phyloP scores from a whole-genome alignment of 2,888 invertebrate species.

The Nomada flava region DNA sequence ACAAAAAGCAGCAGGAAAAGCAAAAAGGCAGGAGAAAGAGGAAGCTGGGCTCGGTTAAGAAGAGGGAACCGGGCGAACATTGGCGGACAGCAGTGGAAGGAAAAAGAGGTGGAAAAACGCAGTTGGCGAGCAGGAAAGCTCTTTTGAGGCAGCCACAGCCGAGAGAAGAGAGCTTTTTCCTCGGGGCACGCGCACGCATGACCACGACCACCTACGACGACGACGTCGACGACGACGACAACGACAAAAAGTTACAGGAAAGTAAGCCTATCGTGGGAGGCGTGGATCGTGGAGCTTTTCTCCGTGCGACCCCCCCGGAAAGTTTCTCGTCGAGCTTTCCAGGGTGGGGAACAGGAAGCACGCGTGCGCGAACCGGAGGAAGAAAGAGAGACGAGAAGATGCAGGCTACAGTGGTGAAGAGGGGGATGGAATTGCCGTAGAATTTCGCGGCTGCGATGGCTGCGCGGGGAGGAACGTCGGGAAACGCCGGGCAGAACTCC shows the following conservation, averaged over 20 bases:
- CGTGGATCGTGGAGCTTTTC: constrained; percentile 79
- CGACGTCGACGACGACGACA: constrained; percentile 57
- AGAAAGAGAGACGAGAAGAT: constrained; percentile 52
- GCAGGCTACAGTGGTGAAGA: constrained; percentile 23
- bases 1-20: constrained; percentile 39
- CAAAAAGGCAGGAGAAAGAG: constrained; percentile 5
- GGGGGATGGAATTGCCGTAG: constrained; percentile 60
- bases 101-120: constrained; percentile 65
- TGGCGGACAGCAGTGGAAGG: constrained; percentile 32
- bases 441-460: constrained; percentile 61
- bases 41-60: neutral
- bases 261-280: constrained; percentile 79
- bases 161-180: constrained; percentile 64
- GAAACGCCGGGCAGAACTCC: constrained; percentile 66
- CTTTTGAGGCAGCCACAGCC: constrained; percentile 43
- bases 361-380: constrained; percentile 63
- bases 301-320: constrained; percentile 50
- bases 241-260: constrained; percentile 69
- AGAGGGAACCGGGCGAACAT: constrained; percentile 8
- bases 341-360: constrained; percentile 66
- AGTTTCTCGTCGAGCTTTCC: constrained; percentile 63
- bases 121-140: constrained; percentile 60
- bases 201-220: constrained; percentile 65
- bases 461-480: constrained; percentile 61
- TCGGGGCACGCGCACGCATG: constrained; percentile 65